phyloP scores from a whole-genome alignment of 2,888 invertebrate species.

The Acholoe squamosa region DNA sequence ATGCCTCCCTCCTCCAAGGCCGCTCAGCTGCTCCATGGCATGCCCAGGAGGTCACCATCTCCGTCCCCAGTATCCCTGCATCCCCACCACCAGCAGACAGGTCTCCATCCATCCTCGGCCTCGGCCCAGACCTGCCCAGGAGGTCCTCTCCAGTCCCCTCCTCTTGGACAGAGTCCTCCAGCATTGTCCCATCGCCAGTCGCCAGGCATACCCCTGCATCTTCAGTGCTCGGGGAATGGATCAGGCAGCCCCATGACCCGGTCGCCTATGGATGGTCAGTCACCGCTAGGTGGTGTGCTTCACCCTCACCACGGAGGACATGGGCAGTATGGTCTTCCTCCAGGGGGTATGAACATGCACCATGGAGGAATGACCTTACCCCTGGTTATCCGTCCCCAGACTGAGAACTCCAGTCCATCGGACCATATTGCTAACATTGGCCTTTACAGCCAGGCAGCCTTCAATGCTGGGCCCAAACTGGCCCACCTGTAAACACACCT shows the following conservation, averaged over 20 bases:
- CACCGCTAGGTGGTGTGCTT: constrained; percentile 2
- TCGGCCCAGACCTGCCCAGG: constrained; percentile 3
- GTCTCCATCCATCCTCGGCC: constrained; percentile 49
- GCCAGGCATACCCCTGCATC: not conserved
- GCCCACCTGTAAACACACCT: constrained; percentile 32
- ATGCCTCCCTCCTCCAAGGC: not conserved
- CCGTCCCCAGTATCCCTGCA: constrained; percentile 30
- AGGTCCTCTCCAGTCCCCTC: constrained; percentile 51
- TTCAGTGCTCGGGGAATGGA: not conserved
- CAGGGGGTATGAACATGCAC: constrained; percentile 9
- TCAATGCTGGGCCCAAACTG: constrained; percentile 53
- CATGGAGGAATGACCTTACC: constrained; percentile 57
- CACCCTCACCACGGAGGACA: constrained; percentile 22
- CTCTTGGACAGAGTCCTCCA: constrained; percentile 60
- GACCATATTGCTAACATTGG: not conserved
- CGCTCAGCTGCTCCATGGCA: constrained; percentile 14
- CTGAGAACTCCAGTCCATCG: not conserved
- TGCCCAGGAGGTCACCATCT: constrained; percentile 34
- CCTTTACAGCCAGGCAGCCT: constrained; percentile 14
- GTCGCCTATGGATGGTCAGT: constrained; percentile 16
- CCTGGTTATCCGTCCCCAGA: constrained; percentile 34
- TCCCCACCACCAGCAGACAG: constrained; percentile 20
- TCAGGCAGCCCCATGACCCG: constrained; percentile 46
- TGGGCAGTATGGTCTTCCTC: constrained; percentile 22
- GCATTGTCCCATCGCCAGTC: constrained; percentile 44